These are phyloP conservation scores for Laupala kohalensis DNA, from an alignment of 1,140 invertebrate genomes.

Conservation along the genomic window DNA sequence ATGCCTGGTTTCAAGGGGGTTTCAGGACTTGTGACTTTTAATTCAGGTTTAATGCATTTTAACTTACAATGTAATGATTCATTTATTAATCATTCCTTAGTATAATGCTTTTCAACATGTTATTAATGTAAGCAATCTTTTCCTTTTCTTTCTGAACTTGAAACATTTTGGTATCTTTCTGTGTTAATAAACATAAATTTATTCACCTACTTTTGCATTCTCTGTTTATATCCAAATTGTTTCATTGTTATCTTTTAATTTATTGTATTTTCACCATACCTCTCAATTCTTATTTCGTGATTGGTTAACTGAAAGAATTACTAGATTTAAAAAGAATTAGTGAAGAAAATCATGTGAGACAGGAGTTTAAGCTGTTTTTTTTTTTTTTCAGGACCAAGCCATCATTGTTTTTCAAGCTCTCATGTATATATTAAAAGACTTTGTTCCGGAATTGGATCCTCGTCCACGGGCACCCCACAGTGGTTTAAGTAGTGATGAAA, in stretches of 20 bases:
- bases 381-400: constrained; percentile 38
- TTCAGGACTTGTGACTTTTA: too few species aligned
- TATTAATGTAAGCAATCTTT: too few species aligned
- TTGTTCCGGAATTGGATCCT: constrained; percentile 23
- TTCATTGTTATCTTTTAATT: not conserved
- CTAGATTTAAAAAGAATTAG: constrained; percentile 31
- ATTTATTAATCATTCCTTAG: too few species aligned
- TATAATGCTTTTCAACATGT: too few species aligned
- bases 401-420: constrained; percentile 55
- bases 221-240: not conserved
- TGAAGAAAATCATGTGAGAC: constrained; percentile 31
- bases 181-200: too few species aligned
- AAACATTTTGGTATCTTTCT: too few species aligned
- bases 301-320: not conserved
- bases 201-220: not conserved
- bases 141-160: too few species aligned
- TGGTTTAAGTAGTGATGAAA: constrained; percentile 26
- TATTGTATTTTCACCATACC: not conserved
- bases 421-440: constrained; percentile 49
- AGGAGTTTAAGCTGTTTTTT: not conserved
- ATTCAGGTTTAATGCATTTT: too few species aligned
- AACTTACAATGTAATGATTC: too few species aligned
- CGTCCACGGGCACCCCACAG: constrained; percentile 17
- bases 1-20: too few species aligned
- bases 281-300: not conserved